Percentiles rank a stretch among this genome's conserved stretches.
Conservation (phyloP, 1,140 invertebrate species). For the Fopius arisanus region DNA sequence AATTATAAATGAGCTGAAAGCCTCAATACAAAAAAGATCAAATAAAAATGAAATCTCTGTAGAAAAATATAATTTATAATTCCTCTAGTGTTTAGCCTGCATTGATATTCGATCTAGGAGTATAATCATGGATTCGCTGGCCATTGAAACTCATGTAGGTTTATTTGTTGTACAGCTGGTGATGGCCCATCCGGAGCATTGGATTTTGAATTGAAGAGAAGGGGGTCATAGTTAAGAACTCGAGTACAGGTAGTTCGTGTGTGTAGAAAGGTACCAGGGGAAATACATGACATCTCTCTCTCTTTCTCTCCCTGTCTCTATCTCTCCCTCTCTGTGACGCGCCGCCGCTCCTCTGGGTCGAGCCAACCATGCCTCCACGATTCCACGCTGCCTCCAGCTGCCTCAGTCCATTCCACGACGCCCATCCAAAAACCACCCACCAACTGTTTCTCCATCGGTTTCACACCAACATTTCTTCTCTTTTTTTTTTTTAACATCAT, state of each 20-base stretch:
- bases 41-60: too few species aligned
- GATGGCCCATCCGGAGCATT: constrained; percentile 16
- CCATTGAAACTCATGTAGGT: neutral
- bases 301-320: neutral
- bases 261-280: constrained; percentile 9
- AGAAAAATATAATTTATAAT: too few species aligned
- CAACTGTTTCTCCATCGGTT: too few species aligned
- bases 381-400: constrained; percentile 10
- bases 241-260: constrained; percentile 34
- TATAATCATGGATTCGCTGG: neutral
- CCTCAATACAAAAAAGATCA: too few species aligned
- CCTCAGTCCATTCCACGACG: constrained; percentile 26
- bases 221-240: constrained; percentile 26
- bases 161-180: constrained; percentile 30
- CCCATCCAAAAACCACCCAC: constrained; percentile 8
- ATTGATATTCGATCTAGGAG: neutral
- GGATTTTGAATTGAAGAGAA: constrained; percentile 27
- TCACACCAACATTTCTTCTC: too few species aligned
- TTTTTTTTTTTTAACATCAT: too few species aligned
- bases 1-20: too few species aligned
- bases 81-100: neutral
- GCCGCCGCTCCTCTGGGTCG: neutral
- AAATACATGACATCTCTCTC: neutral
- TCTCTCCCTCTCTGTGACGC: neutral
- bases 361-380: constrained; percentile 17